A percentile compares a stretch with the other conserved stretches of the same genome.
Evolutionary conservation across 2,888 invertebrate species (phyloP).

Genomic region (Autographa pulchrina): DNA sequence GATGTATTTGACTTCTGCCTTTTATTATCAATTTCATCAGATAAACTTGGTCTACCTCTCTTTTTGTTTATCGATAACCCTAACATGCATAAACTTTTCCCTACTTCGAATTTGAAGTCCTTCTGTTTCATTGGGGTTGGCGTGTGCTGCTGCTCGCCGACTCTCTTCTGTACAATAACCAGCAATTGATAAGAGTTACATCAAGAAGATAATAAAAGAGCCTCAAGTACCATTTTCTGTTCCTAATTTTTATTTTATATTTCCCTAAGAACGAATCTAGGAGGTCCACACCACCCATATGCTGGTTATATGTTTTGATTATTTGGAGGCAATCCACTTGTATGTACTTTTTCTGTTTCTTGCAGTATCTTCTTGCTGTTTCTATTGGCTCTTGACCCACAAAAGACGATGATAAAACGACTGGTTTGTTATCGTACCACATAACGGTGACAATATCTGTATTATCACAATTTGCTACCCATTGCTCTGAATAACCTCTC

Average conservation of each 20-base stretch:
- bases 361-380: background rate
- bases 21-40: too few relatives aligned
- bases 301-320: slow-evolving; percentile 3
- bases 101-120: too few relatives aligned
- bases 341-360: background rate
- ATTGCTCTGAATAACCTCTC: background rate
- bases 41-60: too few relatives aligned
- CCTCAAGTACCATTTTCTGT: slow-evolving; percentile 5
- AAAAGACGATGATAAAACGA: background rate
- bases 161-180: too few relatives aligned
- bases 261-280: too few relatives aligned
- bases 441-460: background rate
- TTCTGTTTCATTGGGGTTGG: too few relatives aligned
- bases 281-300: too few relatives aligned
- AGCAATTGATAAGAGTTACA: background rate
- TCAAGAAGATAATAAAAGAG: background rate
- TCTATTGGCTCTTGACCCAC: background rate
- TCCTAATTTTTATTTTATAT: too few relatives aligned
- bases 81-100: too few relatives aligned
- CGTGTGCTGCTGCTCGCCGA: too few relatives aligned
- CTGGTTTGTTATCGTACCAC: background rate
- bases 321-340: background rate
- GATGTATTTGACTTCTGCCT: too few relatives aligned
- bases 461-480: background rate
- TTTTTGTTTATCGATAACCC: too few relatives aligned